These are phyloP conservation scores for Lepidurus apus DNA, from an alignment of 1,140 invertebrate species.

Conservation along the genomic window DNA sequence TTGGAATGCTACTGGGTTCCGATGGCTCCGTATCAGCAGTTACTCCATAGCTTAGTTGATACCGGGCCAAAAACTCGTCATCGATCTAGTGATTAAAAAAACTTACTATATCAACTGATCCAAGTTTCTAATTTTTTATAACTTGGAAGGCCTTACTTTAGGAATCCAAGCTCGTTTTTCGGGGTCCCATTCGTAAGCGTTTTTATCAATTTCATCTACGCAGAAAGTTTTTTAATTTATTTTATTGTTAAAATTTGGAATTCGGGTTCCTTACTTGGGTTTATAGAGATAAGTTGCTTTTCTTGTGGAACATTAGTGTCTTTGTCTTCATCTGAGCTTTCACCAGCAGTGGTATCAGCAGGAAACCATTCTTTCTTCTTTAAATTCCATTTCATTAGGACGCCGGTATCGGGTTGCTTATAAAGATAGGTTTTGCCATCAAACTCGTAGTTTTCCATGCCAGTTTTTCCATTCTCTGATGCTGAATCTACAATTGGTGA, in stretches of 20 bases:
- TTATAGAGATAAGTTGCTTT: conserved; percentile 40
- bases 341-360: not conserved
- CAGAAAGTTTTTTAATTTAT: conserved; percentile 73
- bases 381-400: conserved; percentile 43
- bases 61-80: conserved; percentile 91
- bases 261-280: conserved; percentile 42
- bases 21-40: conserved; percentile 48
- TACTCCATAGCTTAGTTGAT: conserved; percentile 94
- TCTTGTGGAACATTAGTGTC: conserved; percentile 41
- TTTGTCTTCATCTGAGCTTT: conserved; percentile 43
- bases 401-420: conserved; percentile 45
- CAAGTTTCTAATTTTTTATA: too few relatives aligned
- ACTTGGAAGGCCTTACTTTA: conserved; percentile 54
- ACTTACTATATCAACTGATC: too few relatives aligned
- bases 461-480: conserved; percentile 34
- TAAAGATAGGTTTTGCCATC: conserved; percentile 52
- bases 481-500: conserved; percentile 35
- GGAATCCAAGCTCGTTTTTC: conserved; percentile 92
- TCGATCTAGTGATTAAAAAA: conserved; percentile 59
- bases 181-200: conserved; percentile 83
- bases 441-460: conserved; percentile 46
- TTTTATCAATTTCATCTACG: conserved; percentile 76
- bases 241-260: conserved; percentile 52
- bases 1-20: conserved; percentile 36
- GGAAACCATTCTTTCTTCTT: conserved; percentile 57